Evolutionary conservation across 2,113 vertebrate genomes (phyloP), one percentile per base, ranked within the genome.

Genomic region (Apteryx owenii): DNA sequence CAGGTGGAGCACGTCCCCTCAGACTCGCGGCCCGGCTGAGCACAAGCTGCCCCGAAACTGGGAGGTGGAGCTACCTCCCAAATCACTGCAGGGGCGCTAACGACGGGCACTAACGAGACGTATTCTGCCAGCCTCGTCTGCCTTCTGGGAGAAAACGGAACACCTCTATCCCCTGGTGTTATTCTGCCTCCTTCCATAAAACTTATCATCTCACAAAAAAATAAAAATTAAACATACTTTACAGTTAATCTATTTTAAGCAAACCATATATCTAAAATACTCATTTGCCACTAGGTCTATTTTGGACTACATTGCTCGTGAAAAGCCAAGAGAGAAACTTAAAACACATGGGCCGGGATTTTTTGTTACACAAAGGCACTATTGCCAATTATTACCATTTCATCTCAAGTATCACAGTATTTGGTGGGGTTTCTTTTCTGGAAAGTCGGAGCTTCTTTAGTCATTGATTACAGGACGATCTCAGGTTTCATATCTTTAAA

Each of bases 171-270:
- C 54, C n/a, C 36, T 53, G 19, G 40, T n/a, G 12, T 21, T 42
- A 58, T 38, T 5, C 58, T 8, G 3, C 25, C 70, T 12, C 36
- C 56, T 84, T 46, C 81, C 73, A 60, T 11, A 33, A 80, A 81
- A 62, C 22, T 44, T 31, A 5, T 14, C 68, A 38, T 82, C 26
- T 21, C 12, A 7, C 10, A 88, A 70, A 38, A 22, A 14, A 5
- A 18, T 10, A 20, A 18, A 33, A 40, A 56, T 48, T 42, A 83
- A 88, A 69, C 51, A 31, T 38, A 51, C 54, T 90, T 81, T 53
- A 36, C 79, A 71, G 62, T 28, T 53, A 11, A 64, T 69, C 91
- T 88, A 85, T 91, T 85, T 91, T 88, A 72, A 91, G 81, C 31
- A 21, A 87, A 36, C 36, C 5, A 28, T 31, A 62, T 69, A n/a